These are phyloP conservation scores for Caenorhabditis virilis DNA, from an alignment of 2,888 invertebrate genomes.

Conservation along the genomic window DNA sequence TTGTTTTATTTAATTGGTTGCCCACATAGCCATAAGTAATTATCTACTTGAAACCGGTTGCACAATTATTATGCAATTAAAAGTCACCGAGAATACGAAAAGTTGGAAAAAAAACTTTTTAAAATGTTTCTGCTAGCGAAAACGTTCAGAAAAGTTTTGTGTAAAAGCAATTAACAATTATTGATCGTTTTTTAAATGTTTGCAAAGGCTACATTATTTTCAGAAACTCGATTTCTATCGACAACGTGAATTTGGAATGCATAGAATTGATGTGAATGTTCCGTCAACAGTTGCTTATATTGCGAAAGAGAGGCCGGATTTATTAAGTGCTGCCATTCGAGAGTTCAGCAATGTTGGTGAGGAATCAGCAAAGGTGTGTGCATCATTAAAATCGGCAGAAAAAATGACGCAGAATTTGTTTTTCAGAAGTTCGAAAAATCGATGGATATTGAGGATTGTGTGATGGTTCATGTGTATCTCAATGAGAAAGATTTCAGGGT, in stretches of 20 bases:
- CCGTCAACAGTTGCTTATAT: slow-evolving; percentile 50
- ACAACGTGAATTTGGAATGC: slow-evolving; percentile 45
- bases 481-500: slow-evolving; percentile 53
- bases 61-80: too few species aligned
- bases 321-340: slow-evolving; percentile 44
- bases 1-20: too few species aligned
- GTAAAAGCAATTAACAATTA: background rate
- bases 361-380: slow-evolving; percentile 1
- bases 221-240: slow-evolving; percentile 37
- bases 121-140: too few species aligned
- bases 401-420: slow-evolving; percentile 1
- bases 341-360: too few species aligned
- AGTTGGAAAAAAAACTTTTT: too few species aligned
- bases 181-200: background rate
- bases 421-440: slow-evolving; percentile 41
- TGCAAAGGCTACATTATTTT: slow-evolving; percentile 4
- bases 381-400: slow-evolving; percentile 18
- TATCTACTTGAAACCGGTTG: too few species aligned
- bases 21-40: too few species aligned
- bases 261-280: slow-evolving; percentile 45
- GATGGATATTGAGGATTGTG: slow-evolving; percentile 38
- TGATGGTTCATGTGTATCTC: slow-evolving; percentile 50
- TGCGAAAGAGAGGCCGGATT: slow-evolving; percentile 49
- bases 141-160: too few species aligned
- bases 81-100: too few species aligned